These are phyloP conservation scores for Dromaius novaehollandiae DNA, from an alignment of 2,113 vertebrate genomes.

Conservation along the genomic window DNA sequence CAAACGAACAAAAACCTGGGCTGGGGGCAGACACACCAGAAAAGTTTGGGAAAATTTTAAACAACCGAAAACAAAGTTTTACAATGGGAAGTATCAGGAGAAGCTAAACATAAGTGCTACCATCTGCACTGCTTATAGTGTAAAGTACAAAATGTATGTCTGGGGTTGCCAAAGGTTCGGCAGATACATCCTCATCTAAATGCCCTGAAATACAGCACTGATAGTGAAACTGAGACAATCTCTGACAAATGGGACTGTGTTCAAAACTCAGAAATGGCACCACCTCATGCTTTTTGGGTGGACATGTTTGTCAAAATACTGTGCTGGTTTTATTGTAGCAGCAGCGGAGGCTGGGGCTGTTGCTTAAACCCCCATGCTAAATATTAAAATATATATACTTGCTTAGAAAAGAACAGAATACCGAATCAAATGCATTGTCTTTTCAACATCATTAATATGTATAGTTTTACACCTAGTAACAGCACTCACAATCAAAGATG, in stretches of 20 bases:
- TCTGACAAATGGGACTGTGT: neutral
- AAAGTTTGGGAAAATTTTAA: neutral
- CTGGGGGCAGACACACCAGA: neutral
- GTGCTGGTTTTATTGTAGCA: neutral
- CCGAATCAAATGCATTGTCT: neutral
- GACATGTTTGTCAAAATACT: neutral
- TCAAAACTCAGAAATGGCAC: constrained; percentile 2
- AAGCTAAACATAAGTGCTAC: neutral
- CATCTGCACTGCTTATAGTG: neutral
- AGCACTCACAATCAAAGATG: neutral
- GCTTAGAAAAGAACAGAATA: neutral
- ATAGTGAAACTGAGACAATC: neutral
- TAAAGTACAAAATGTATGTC: neutral
- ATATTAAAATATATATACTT: neutral
- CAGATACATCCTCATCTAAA: neutral
- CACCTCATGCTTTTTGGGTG: neutral
- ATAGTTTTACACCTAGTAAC: neutral
- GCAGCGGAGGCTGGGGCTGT: neutral
- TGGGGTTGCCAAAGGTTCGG: constrained; percentile 18
- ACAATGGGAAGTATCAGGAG: neutral
- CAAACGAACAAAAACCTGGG: neutral
- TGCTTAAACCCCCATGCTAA: neutral
- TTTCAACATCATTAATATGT: neutral
- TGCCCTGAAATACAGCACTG: neutral
- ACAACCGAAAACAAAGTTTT: neutral